Evolutionary conservation across 2,888 invertebrate species (phyloP), one percentile per base, ranked within the genome.

Genomic region (Schizotus pectinicornis): DNA sequence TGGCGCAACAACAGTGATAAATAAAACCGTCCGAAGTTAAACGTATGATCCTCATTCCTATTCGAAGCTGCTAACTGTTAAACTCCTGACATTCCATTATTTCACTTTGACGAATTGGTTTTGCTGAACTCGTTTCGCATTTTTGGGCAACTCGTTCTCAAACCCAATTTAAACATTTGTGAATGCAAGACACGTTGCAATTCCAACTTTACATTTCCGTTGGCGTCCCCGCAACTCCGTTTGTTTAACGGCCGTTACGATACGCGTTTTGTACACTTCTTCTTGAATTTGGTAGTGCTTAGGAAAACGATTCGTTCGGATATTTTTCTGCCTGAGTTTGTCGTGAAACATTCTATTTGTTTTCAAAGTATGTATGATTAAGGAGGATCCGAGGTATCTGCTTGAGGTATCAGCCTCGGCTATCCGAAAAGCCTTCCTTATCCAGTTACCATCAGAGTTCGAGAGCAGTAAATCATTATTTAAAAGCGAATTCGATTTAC

Each of bases 401-500:
- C 49, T 61, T 55, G 50, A 55, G 55, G 51, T 61, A 59, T 62
- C 59, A 56, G 51, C 55, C 41, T 46, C 60, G 57, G 55, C 61
- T 59, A 55, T 61, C 57, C 56, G 43, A 55, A 66, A 63, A 60
- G 36, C 49, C 54, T 53, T 60, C 59, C 61, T 68, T 68, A 67
- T 66, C 69, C 64, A 62, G 53, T 65, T 68, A 70, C 65, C 67
- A 71, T 73, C 69, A 61, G 59, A 61, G 55, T 63, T 56, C 56
- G 62, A 62, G 57, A 64, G 67, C 68, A 70, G 68, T 75, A 73
- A 74, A 76, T 74, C 75, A 74, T 75, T 73, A 74, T 73, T 73
- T 74, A 74, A 68, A 71, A 68, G 69, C 65, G 74, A 74, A 76
- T 75, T 74, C 74, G 72, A 76, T 76, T 76, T 75, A 72, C 77